Percentiles rank a stretch among this genome's conserved stretches.
These are phyloP conservation scores for Balaeniceps rex DNA, from an alignment of 2,113 vertebrate species.

Conservation along the genomic window DNA sequence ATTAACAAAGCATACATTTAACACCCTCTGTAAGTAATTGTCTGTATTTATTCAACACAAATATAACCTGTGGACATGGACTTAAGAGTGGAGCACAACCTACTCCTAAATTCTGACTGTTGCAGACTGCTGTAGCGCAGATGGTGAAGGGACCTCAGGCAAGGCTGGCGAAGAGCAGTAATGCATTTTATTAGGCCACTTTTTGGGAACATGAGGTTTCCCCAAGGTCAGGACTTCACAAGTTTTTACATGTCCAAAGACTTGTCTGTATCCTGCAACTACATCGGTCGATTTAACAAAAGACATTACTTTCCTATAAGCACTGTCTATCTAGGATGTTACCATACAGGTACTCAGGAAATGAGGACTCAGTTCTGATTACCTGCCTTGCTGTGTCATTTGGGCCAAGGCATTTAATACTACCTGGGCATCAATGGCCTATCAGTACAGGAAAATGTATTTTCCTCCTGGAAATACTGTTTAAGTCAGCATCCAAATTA, in stretches of 20 bases:
- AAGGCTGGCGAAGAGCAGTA: background rate
- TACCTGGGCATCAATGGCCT: background rate
- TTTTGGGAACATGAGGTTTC: background rate
- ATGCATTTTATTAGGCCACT: background rate
- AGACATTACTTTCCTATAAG: background rate
- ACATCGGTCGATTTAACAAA: accelerated
- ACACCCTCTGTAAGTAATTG: background rate
- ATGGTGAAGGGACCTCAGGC: background rate
- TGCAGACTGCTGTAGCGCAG: background rate
- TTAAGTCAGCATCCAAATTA: background rate
- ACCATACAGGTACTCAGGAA: background rate
- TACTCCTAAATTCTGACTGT: background rate
- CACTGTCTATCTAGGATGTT: background rate
- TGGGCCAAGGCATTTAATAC: background rate
- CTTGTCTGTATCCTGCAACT: background rate
- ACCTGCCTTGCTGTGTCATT: background rate
- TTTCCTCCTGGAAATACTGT: background rate
- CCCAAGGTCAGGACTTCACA: background rate
- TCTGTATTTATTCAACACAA: background rate
- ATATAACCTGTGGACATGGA: background rate
- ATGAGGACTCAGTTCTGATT: background rate
- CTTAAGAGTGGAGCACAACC: background rate
- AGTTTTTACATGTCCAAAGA: background rate
- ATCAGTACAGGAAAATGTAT: background rate
- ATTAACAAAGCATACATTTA: background rate